Base-by-base conservation (phyloP, 2,888 invertebrate species). In the Agrotis puta region DNA sequence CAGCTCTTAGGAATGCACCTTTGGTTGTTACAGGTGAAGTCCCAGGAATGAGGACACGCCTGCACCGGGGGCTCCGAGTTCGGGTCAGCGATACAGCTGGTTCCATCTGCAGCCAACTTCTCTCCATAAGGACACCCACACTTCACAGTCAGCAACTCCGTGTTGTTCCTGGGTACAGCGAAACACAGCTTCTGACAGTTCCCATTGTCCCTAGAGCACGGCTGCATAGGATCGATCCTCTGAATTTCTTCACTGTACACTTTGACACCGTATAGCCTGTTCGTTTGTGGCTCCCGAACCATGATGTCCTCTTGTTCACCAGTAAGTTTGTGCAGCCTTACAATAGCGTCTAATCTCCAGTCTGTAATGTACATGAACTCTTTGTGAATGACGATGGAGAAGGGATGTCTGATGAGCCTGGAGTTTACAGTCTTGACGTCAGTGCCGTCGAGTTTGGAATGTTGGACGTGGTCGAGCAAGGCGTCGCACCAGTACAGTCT, bases 401-500 rank as follows among this genome's bases (percentile, higher is more conserved):
- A 99, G 0, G 99, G 99, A 96, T 98, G 99, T 65, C 98, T 97
- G 66, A 98, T 99, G 14, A 99, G 94, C 63, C 98, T 96, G 0
- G 99, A 99, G 87, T 98, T 98, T 0, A 99, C 98, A 0, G 99
- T 99, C 86, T 97, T 97, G 0, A 99, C 98, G 90, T 99, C 99
- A 0, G 97, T 97, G 0, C 99, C 99, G 89, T 99, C 98, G 6
- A 99, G 96, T 86, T 98, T 98, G 0, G 99, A 98, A 90, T 99
- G 99, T 89, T 99, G 99, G 0, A 99, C 99, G 92, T 99, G 99
- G 93, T 99, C 99, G 11, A 99, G 96, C 3, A 99, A 94, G 4
- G 99, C 99, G 91, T 99, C 99, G 88, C 99, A 99, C 99, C 99
- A 99, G 93, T 99, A 99, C 0, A 99, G 96, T 18, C 99, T 97